phyloP scores from a whole-genome alignment of 2,113 vertebrate genomes.

The Pollachius pollachius region DNA sequence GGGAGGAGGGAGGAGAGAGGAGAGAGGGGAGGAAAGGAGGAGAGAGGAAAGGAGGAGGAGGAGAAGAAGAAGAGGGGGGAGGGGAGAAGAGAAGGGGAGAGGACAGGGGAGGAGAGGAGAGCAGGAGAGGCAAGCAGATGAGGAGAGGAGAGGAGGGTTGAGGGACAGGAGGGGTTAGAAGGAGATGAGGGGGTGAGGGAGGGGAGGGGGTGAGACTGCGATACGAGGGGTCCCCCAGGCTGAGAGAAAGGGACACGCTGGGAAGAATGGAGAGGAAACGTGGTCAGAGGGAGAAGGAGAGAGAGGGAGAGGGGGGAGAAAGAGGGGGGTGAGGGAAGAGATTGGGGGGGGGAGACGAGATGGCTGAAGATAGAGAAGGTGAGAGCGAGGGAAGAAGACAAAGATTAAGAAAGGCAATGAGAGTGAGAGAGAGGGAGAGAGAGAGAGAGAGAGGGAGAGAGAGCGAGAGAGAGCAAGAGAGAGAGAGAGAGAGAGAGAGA shows the following conservation, averaged over 20 bases:
- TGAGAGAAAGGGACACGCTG: not conserved
- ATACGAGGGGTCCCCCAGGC: not conserved
- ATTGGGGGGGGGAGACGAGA: conserved; percentile 8
- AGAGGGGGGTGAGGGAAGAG: not conserved
- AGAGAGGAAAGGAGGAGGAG: conserved; percentile 9
- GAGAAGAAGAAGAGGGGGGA: conserved; percentile 24
- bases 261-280: not conserved
- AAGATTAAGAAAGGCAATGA: too few relatives aligned
- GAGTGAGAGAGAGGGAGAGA: too few relatives aligned
- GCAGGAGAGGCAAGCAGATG: not conserved
- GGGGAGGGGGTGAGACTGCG: not conserved
- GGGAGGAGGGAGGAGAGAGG: too few relatives aligned
- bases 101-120: too few relatives aligned
- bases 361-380: conserved; percentile 23
- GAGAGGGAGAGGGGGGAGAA: not conserved
- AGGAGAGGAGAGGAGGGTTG: conserved; percentile 18
- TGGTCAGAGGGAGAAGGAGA: not conserved
- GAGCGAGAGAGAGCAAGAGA: too few relatives aligned
- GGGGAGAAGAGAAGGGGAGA: not conserved
- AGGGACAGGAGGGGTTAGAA: too few relatives aligned
- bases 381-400: conserved; percentile 31
- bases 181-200: too few relatives aligned
- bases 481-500: too few relatives aligned
- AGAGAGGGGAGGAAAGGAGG: too few relatives aligned
- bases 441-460: too few relatives aligned